These are phyloP conservation scores for Apistogramma diplotaenia DNA, from an alignment of 2,113 vertebrate genomes.

Conservation along the genomic window DNA sequence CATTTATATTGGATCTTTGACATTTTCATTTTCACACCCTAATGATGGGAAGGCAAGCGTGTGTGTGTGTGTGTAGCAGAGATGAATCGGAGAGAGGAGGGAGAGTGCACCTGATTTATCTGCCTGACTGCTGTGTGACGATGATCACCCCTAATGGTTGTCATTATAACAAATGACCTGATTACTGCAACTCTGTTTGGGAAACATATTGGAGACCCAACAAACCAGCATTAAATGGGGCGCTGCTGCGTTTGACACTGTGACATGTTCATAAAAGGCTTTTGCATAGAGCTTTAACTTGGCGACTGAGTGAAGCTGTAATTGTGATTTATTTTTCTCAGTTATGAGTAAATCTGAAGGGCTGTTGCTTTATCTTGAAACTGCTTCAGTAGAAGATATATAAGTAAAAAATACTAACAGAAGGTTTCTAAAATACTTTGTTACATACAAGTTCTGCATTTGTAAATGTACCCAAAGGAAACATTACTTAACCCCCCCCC, in stretches of 20 bases:
- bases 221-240: constrained; percentile 65
- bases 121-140: constrained; percentile 64
- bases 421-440: not conserved
- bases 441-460: not conserved
- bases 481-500: not conserved
- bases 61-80: constrained; percentile 35
- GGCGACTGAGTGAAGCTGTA: not conserved
- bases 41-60: not conserved
- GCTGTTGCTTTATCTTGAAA: not conserved
- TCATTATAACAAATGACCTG: constrained; percentile 81
- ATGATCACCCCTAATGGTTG: constrained; percentile 72
- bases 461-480: not conserved
- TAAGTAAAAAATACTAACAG: not conserved
- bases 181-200: constrained; percentile 74
- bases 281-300: not conserved
- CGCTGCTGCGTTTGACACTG: constrained; percentile 53
- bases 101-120: constrained; percentile 64
- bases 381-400: not conserved
- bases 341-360: not conserved
- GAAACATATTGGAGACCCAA: constrained; percentile 66
- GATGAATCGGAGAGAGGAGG: constrained; percentile 34
- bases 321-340: not conserved
- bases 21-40: not conserved
- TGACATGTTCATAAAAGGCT: constrained; percentile 48
- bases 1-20: not conserved